phyloP scores from a whole-genome alignment of 2,888 invertebrate species.

The Molorchus minor region DNA sequence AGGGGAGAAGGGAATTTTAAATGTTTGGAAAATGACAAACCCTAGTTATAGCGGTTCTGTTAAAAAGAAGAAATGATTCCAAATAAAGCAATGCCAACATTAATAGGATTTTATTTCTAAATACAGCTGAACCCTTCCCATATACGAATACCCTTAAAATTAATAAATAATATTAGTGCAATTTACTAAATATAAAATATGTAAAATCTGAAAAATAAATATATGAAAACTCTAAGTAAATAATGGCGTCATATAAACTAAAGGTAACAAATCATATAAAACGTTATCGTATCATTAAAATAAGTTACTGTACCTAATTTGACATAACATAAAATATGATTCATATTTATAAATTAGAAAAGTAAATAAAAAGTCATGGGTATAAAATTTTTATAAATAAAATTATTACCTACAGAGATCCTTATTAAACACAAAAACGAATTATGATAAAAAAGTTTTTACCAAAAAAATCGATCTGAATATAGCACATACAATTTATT shows the following conservation, averaged over 20 bases:
- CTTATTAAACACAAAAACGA: conserved; percentile 40
- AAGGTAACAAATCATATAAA: conserved; percentile 30
- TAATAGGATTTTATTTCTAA: conserved; percentile 32
- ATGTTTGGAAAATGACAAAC: conserved; percentile 68
- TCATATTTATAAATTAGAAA: conserved; percentile 22
- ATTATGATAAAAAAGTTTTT: conserved; percentile 23
- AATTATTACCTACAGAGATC: conserved; percentile 45
- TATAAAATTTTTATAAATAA: conserved; percentile 30
- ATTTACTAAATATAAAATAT: conserved; percentile 29
- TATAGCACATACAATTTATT: conserved; percentile 38
- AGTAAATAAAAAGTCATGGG: conserved; percentile 34
- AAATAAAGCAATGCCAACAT: conserved; percentile 29
- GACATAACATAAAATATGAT: conserved; percentile 13
- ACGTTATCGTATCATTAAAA: conserved; percentile 13
- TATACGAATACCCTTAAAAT: conserved; percentile 28
- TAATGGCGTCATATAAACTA: conserved; percentile 30
- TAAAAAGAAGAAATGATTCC: conserved; percentile 24
- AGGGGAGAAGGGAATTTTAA: conserved; percentile 76
- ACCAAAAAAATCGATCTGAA: conserved; percentile 31
- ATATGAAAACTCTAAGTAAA: conserved; percentile 25
- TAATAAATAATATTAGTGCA: conserved; percentile 16
- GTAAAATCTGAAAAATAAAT: conserved; percentile 18
- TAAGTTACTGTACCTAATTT: conserved; percentile 8
- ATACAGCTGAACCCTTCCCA: conserved; percentile 41
- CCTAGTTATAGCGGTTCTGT: conserved; percentile 24